Conservation (phyloP, 2,888 invertebrate genomes). For the Amaurobius ferox region DNA sequence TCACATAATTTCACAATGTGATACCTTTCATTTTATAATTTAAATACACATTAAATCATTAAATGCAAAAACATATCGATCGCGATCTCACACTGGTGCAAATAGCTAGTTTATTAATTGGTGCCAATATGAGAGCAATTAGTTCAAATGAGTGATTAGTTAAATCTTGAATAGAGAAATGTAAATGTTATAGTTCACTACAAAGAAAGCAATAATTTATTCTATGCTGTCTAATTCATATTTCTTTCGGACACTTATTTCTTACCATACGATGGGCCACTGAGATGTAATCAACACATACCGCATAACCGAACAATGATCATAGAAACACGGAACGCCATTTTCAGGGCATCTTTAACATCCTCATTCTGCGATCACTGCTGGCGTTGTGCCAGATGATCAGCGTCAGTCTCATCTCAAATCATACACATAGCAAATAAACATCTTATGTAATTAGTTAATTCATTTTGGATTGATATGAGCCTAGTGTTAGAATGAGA, state of each 20-base stretch:
- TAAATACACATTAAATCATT: neutral
- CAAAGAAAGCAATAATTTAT: neutral
- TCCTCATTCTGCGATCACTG: slow-evolving; percentile 71
- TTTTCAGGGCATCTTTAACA: slow-evolving; percentile 70
- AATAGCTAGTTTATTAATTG: slow-evolving; percentile 62
- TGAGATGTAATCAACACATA: slow-evolving; percentile 38
- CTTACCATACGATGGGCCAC: slow-evolving; percentile 30
- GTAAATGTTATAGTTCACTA: neutral
- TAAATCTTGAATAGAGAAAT: slow-evolving; percentile 32
- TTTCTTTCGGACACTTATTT: neutral
- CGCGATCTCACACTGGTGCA: neutral
- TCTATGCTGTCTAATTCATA: neutral
- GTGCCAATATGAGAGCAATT: slow-evolving; percentile 69
- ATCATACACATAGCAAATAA: slow-evolving; percentile 51
- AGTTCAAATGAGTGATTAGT: slow-evolving; percentile 68
- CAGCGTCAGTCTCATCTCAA: slow-evolving; percentile 69
- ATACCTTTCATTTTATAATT: neutral
- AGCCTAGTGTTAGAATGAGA: slow-evolving; percentile 3
- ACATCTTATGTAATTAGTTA: slow-evolving; percentile 2
- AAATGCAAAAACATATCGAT: neutral
- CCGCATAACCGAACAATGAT: slow-evolving; percentile 69
- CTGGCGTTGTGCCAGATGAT: slow-evolving; percentile 70
- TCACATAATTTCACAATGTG: slow-evolving; percentile 13
- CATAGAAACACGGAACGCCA: slow-evolving; percentile 69
- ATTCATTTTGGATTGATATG: neutral